Evolutionary conservation across 1,140 invertebrate species (phyloP), one percentile per base, ranked within the genome.

Genomic region (Hylaeus anthracinus): DNA sequence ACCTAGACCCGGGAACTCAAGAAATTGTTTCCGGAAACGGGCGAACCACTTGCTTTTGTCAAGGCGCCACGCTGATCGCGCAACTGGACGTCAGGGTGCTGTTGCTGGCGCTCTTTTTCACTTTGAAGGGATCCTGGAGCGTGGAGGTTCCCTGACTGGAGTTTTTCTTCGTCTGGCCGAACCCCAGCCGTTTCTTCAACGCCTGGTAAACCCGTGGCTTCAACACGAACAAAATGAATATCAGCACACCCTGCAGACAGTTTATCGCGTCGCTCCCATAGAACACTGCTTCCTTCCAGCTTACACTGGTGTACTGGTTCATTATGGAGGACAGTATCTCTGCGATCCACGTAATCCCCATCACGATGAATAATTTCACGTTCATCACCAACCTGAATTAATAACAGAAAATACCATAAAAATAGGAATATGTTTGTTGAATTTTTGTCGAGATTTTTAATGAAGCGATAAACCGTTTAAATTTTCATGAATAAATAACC

Each of bases 331-430:
- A 95, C 1, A 95, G 75, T 2, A 96, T 92, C 89, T 97, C 96
- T 1, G 95, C 92, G 0, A 95, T 90, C 96, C 96, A 97, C 0
- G 95, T 94, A 0, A 97, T 95, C 37, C 96, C 96, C 96, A 97
- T 97, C 1, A 97, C 95, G 60, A 96, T 90, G 92, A 96, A 97
- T 4, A 97, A 88, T 87, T 97, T 97, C 0, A 95, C 90, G 81
- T 96, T 96, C 91, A 97, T 94, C 15, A 95, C 89, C 67, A 96
- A 95, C 87, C 96, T 96, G 90, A 14, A 90, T 45, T 15, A 12
- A 39, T n/a, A n/a, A 43, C 70, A 53, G 14, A 48, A 74, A 55
- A 51, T 8, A 26, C 26, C 26, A 26, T 26, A 26, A 45, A 45
- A 45, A 45, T 45, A 2, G 5, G 5, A 45, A 45, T 45, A 45